A percentile compares a stretch with the other conserved stretches of the same genome.
phyloP scores from a whole-genome alignment of 1,140 invertebrate genomes.

The Neuroterus valhalla region DNA sequence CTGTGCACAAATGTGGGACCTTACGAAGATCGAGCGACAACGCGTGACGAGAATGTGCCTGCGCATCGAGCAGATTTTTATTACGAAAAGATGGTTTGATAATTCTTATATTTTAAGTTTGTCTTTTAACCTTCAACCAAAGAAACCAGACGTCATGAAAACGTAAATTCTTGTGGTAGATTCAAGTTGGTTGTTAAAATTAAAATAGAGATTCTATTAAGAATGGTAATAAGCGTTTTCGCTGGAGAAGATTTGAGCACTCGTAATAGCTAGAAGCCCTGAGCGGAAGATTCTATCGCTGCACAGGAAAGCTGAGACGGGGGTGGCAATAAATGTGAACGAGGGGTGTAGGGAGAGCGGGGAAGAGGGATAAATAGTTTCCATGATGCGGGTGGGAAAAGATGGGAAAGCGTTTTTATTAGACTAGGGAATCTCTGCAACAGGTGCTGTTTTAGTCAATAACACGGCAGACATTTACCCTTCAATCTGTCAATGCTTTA shows the following conservation, averaged over 20 bases:
- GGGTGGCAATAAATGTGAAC: not conserved
- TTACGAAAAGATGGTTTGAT: too few relatives aligned
- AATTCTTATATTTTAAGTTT: not conserved
- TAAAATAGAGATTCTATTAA: slow-evolving; percentile 47
- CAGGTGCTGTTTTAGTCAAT: not conserved
- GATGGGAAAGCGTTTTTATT: not conserved
- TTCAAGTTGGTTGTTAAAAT: slow-evolving; percentile 37
- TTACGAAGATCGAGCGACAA: too few relatives aligned
- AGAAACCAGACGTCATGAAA: not conserved
- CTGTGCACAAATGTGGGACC: too few relatives aligned
- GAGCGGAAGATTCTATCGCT: slow-evolving; percentile 19
- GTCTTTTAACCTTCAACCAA: not conserved
- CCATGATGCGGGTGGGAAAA: not conserved
- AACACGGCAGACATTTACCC: not conserved
- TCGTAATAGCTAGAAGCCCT: slow-evolving; percentile 27
- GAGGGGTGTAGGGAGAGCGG: not conserved
- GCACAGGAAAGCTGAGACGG: not conserved
- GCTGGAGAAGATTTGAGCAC: not conserved
- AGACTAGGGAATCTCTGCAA: not conserved
- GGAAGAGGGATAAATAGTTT: not conserved
- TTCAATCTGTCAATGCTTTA: too few relatives aligned
- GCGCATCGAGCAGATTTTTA: too few relatives aligned
- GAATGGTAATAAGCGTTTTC: slow-evolving; percentile 36
- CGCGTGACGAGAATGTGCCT: too few relatives aligned
- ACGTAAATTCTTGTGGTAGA: slow-evolving; percentile 22